phyloP scores from a whole-genome alignment of 2,797 vertebrate species.

The Nothura maculosa region DNA sequence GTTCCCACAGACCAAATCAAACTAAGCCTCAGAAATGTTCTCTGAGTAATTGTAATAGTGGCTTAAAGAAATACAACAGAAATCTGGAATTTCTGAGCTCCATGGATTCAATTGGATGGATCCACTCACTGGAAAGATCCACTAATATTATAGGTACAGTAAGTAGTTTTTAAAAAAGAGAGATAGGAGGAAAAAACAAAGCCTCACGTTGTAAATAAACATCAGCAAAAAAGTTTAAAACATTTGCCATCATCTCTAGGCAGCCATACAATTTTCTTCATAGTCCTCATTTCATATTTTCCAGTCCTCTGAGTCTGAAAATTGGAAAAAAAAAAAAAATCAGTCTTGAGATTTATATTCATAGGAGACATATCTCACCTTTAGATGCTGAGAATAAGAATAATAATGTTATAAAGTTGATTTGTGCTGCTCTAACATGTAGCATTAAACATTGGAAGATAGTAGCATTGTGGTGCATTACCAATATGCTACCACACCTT shows the following conservation, averaged over 20 bases:
- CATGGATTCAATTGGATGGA: background rate
- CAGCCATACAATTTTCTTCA: background rate
- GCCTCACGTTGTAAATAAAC: background rate
- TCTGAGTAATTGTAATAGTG: background rate
- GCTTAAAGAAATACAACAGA: background rate
- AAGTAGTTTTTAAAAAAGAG: background rate
- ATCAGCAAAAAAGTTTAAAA: background rate
- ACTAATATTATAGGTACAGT: background rate
- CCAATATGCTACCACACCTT: background rate
- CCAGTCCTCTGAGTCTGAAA: background rate
- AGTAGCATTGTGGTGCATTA: background rate
- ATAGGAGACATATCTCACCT: background rate
- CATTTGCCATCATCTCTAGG: background rate
- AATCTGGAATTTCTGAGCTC: background rate
- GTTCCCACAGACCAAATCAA: background rate
- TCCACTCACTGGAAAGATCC: background rate
- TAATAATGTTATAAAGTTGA: background rate
- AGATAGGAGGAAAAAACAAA: no score
- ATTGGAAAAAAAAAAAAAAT: background rate
- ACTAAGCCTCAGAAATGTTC: background rate
- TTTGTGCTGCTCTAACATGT: rapidly evolving
- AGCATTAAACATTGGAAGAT: background rate
- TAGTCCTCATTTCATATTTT: background rate
- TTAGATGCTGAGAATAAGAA: background rate
- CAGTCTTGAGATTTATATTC: background rate